phyloP scores from a whole-genome alignment of 2,888 invertebrate species.

The Zootermopsis nevadensis region DNA sequence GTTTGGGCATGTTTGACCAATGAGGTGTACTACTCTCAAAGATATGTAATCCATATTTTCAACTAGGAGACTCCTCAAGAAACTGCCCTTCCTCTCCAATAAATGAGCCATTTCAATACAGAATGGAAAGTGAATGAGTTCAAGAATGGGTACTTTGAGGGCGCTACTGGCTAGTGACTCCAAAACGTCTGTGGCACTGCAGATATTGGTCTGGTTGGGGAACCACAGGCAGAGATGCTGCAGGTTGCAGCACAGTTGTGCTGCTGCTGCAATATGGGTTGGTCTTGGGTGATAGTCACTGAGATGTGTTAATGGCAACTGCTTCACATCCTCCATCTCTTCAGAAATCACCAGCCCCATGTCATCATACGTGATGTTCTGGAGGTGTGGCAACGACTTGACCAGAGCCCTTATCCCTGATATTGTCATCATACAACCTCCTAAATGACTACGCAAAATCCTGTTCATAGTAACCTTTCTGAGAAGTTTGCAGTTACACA shows the following conservation, averaged over 20 bases:
- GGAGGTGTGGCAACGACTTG: conserved; percentile 50
- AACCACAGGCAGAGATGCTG: conserved; percentile 48
- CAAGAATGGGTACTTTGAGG: conserved; percentile 48
- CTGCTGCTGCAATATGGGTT: conserved; percentile 49
- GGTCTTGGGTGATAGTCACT: conserved; percentile 52
- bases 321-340: conserved; percentile 52
- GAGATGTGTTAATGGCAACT: conserved; percentile 49
- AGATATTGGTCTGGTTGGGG: conserved; percentile 24
- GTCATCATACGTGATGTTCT: conserved; percentile 52
- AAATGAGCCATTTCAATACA: conserved; percentile 47
- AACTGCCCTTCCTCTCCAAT: conserved; percentile 50
- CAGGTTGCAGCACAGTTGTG: conserved; percentile 52
- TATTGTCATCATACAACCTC: conserved; percentile 52
- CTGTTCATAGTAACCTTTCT: conserved; percentile 53
- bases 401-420: conserved; percentile 53
- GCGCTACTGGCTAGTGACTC: conserved; percentile 46
- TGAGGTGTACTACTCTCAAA: conserved; percentile 41
- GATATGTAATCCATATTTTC: conserved; percentile 40
- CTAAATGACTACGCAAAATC: conserved; percentile 51
- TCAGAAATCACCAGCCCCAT: conserved; percentile 53
- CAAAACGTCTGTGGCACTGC: conserved; percentile 44
- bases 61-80: conserved; percentile 48
- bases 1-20: conserved; percentile 52
- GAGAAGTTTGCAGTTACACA: conserved; percentile 53
- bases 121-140: conserved; percentile 51